These are phyloP conservation scores for Deroplatys truncata DNA, from an alignment of 2,888 invertebrate species.

Conservation along the genomic window DNA sequence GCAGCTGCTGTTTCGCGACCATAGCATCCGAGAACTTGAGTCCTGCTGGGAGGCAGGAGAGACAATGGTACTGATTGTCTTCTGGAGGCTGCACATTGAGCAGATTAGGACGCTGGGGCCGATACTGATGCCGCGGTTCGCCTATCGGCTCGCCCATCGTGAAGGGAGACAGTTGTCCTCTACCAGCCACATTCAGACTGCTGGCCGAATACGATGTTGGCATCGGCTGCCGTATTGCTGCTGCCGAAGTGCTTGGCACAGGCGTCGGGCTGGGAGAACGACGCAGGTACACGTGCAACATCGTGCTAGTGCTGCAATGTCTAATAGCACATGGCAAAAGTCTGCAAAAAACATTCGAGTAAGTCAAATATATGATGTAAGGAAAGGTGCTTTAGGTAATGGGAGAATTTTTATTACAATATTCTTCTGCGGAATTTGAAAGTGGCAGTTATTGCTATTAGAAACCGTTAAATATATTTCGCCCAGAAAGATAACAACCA, in stretches of 20 bases:
- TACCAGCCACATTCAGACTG: background rate
- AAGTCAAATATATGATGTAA: too few relatives aligned
- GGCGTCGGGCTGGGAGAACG: constrained; percentile 27
- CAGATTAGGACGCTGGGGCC: constrained; percentile 16
- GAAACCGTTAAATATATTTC: too few relatives aligned
- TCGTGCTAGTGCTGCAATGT: background rate
- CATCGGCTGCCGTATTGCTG: constrained; percentile 6
- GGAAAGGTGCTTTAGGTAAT: too few relatives aligned
- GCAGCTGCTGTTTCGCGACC: constrained; percentile 36
- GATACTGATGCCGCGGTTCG: constrained; percentile 23
- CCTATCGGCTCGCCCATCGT: constrained; percentile 22
- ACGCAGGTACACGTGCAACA: constrained; percentile 22
- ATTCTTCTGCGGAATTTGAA: too few relatives aligned
- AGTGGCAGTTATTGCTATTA: too few relatives aligned
- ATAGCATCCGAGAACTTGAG: constrained; percentile 37
- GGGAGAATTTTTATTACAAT: too few relatives aligned
- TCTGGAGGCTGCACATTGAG: constrained; percentile 27
- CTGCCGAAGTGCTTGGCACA: background rate
- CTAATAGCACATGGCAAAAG: too few relatives aligned
- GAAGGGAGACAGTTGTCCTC: constrained; percentile 21
- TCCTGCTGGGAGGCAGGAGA: constrained; percentile 38
- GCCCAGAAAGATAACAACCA: too few relatives aligned
- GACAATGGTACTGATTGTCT: constrained; percentile 33
- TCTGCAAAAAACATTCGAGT: too few relatives aligned
- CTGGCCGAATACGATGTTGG: constrained; percentile 13